Evolutionary conservation across 2,888 invertebrate genomes (phyloP).

Genomic region (Mesochorus sp.): DNA sequence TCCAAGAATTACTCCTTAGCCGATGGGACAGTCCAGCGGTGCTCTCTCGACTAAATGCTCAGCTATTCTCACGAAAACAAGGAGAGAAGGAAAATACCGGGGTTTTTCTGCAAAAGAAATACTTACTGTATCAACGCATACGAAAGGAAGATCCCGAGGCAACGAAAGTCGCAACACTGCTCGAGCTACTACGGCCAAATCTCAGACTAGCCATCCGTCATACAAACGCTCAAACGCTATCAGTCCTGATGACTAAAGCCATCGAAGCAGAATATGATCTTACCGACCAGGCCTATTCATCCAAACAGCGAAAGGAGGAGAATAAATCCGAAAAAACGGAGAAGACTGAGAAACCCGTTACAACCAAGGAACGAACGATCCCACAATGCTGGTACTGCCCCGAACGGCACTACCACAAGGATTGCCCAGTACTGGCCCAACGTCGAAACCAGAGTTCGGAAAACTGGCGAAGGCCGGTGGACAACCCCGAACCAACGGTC

Average conservation of each 20-base stretch:
- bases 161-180: background rate
- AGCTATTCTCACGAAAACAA: background rate
- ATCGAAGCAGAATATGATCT: background rate
- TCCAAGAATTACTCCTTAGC: background rate
- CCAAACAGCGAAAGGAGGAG: too few relatives aligned
- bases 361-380: background rate
- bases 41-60: background rate
- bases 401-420: background rate
- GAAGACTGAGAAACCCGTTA: too few relatives aligned
- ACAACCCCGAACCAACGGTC: background rate
- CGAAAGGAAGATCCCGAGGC: background rate
- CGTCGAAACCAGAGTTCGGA: background rate
- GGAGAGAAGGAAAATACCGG: background rate
- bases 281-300: background rate
- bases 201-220: background rate
- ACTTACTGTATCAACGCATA: background rate
- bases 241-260: background rate
- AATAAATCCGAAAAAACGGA: background rate
- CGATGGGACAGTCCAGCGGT: background rate
- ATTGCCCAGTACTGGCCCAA: background rate
- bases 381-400: background rate
- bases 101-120: background rate
- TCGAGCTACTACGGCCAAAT: slow-evolving; percentile 3
- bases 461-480: background rate
- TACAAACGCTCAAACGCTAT: background rate